Percentiles rank a stretch among this genome's conserved stretches.
Conservation (phyloP, 2,113 vertebrate genomes). For the Cochlearius cochlearius region DNA sequence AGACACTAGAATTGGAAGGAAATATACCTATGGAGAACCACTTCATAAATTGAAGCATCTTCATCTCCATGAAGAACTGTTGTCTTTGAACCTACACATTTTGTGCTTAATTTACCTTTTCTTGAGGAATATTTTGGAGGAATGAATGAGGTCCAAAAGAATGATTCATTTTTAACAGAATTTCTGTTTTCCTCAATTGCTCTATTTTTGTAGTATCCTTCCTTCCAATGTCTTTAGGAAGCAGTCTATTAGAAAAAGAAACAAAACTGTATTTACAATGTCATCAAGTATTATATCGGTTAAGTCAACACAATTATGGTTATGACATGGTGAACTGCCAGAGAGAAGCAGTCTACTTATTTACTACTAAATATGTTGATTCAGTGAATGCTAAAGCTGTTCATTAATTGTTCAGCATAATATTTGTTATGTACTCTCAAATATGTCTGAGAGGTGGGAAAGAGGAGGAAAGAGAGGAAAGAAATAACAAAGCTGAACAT, state of each 20-base stretch:
- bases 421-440: slow-evolving; percentile 34
- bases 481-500: background rate
- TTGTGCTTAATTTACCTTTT: background rate
- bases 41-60: background rate
- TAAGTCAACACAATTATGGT: slow-evolving; percentile 61
- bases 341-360: slow-evolving; percentile 36
- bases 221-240: background rate
- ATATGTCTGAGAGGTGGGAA: background rate
- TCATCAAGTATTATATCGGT: slow-evolving; percentile 37
- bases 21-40: background rate
- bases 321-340: slow-evolving; percentile 44
- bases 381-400: slow-evolving; percentile 22
- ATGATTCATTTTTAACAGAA: background rate
- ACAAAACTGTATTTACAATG: slow-evolving; percentile 37
- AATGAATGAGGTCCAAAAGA: background rate
- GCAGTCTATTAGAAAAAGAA: slow-evolving; percentile 12
- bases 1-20: background rate
- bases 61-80: background rate
- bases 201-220: background rate
- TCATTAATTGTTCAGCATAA: slow-evolving; percentile 39
- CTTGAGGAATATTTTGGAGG: background rate
- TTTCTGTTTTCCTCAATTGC: background rate
- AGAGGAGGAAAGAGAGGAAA: background rate
- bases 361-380: slow-evolving; percentile 59
- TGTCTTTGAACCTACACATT: background rate